Percentiles rank a stretch among this genome's conserved stretches.
Conservation (phyloP, 2,888 invertebrate species). For the Isotomurus palustris region DNA sequence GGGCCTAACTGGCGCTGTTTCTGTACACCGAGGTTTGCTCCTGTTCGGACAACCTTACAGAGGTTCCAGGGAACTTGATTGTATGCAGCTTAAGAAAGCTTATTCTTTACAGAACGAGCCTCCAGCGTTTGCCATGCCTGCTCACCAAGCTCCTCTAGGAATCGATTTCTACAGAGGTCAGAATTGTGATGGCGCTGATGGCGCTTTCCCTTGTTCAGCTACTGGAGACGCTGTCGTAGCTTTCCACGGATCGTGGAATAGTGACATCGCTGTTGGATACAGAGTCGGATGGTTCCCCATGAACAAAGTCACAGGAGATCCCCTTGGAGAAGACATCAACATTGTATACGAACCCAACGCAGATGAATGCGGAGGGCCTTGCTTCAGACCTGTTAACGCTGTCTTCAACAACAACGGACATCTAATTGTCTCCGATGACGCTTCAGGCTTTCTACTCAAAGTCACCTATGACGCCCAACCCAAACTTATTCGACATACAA, state of each 20-base stretch:
- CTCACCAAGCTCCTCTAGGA: conserved; percentile 39
- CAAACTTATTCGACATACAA: no score
- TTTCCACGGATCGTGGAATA: conserved; percentile 38
- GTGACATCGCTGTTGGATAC: conserved; percentile 26
- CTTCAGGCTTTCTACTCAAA: conserved; percentile 19
- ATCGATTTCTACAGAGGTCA: conserved; percentile 31
- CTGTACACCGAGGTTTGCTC: not conserved
- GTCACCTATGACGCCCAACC: conserved; percentile 22
- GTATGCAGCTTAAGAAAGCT: no score
- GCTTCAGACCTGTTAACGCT: conserved; percentile 37
- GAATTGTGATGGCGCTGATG: conserved; percentile 19
- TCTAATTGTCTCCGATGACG: conserved; percentile 31
- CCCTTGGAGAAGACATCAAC: conserved; percentile 30
- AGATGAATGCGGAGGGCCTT: conserved; percentile 15
- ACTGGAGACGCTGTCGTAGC: conserved; percentile 36
- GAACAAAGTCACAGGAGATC: conserved; percentile 12
- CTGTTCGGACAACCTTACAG: not conserved
- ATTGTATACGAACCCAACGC: conserved; percentile 25
- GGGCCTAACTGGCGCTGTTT: not conserved
- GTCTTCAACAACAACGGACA: conserved; percentile 34
- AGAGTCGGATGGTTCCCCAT: conserved; percentile 28
- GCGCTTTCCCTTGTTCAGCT: conserved; percentile 37
- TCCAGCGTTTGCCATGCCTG: conserved; percentile 34
- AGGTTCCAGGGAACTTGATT: no score
- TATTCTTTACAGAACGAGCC: conserved; percentile 28